Evolutionary conservation across 2,888 invertebrate genomes (phyloP), one percentile per base, ranked within the genome.

Genomic region (Eristalis tenax): DNA sequence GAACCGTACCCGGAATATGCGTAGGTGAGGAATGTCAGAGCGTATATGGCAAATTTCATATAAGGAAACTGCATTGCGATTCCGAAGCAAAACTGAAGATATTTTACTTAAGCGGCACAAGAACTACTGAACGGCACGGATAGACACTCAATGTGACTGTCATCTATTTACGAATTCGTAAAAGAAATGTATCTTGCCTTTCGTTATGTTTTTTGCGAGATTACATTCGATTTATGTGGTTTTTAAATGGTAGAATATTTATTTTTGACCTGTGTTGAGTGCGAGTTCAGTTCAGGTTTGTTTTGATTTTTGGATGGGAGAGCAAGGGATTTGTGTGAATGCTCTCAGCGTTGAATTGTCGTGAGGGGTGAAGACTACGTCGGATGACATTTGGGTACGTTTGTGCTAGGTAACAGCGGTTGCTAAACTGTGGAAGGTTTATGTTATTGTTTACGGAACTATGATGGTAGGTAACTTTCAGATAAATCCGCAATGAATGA

Each of bases 1-100:
- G 96, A 95, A 11, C 97, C 97, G 92, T 97, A 96, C 22, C 97
- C 97, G 50, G 96, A 95, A 93, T 97, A 97, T 0, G 96, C 95
- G 91, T 97, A 97, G 0, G 96, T 96, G 83, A 96, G 92, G 91
- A 97, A 97, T 57, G 97, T 97, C 89, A 97, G 91, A 18, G 94
- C 91, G 91, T 97, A 97, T 90, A 97, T 95, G 28, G 96, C 94
- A 59, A 96, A 93, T 93, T 97, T 97, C 91, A 95, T 95, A 91
- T 96, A 97, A 0, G 96, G 95, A 89, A 97, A 94, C 90, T 96
- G 96, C 97, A 97, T 97, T 89, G 3, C 26, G 59, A 15, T 0
- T 5, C 26, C 59, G 8, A 40, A 28, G 13, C 13, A 32, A 15
- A 56, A 40, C n/a, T 26, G 2, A 4, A 22, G 22, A 50, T 50